Percentiles rank a stretch among this genome's conserved stretches.
phyloP scores from a whole-genome alignment of 2,113 vertebrate species.

The human region DNA sequence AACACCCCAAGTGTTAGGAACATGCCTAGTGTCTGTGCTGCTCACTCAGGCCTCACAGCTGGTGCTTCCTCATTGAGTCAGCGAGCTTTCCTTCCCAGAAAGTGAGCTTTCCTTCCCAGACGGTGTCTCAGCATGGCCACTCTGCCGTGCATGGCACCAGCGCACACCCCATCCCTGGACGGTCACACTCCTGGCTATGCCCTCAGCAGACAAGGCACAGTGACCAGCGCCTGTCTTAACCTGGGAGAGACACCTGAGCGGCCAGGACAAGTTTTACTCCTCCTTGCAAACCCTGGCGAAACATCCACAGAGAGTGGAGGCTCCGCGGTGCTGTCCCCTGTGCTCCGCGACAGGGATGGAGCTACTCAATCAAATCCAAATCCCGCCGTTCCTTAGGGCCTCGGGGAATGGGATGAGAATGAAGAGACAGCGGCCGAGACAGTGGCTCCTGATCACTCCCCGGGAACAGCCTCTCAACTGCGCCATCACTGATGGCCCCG shows the following conservation, averaged over 20 bases:
- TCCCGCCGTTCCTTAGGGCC: too few species aligned
- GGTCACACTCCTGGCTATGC: neutral
- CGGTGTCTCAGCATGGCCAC: neutral
- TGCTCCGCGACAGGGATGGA: too few species aligned
- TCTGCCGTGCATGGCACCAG: neutral
- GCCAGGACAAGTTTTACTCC: neutral
- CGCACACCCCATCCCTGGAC: neutral
- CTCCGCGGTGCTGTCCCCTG: too few species aligned
- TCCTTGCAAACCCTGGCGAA: neutral
- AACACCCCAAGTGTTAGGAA: too few species aligned
- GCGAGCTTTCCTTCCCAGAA: neutral
- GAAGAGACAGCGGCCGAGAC: too few species aligned
- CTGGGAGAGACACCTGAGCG: neutral
- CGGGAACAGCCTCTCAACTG: too few species aligned
- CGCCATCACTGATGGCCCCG: rapidly evolving
- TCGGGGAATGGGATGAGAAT: too few species aligned
- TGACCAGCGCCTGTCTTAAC: neutral
- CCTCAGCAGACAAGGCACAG: neutral
- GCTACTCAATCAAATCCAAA: too few species aligned
- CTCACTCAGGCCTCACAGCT: neutral
- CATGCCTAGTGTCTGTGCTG: neutral
- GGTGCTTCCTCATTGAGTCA: neutral
- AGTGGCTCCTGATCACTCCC: too few species aligned
- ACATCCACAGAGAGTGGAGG: neutral
- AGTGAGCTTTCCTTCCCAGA: neutral